phyloP scores from a whole-genome alignment of 2,113 vertebrate species.

The Haemorhous mexicanus region DNA sequence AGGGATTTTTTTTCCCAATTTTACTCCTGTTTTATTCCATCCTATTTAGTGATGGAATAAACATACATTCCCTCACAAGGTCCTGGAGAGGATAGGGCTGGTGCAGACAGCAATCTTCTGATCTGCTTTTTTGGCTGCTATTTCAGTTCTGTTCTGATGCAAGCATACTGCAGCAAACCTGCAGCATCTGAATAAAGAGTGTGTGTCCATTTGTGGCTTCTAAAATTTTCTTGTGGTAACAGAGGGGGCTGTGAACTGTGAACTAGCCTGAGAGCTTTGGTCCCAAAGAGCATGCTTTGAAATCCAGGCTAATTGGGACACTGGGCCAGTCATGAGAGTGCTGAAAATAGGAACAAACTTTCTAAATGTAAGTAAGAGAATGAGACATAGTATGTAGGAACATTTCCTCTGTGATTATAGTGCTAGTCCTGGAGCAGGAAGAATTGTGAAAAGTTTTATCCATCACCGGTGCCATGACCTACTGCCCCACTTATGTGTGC shows the following conservation, averaged over 20 bases:
- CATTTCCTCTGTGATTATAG: background rate
- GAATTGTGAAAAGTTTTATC: background rate
- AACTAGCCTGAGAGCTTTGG: no score
- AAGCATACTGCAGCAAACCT: background rate
- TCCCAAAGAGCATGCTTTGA: background rate
- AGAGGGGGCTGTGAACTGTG: no score
- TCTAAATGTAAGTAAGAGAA: background rate
- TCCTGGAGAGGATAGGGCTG: background rate
- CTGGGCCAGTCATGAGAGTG: background rate
- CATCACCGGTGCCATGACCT: background rate
- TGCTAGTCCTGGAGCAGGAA: background rate
- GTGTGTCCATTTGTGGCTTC: background rate
- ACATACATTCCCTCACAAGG: background rate
- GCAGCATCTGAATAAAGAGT: background rate
- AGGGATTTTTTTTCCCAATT: background rate
- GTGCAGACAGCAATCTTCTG: background rate
- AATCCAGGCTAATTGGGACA: background rate
- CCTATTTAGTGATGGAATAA: background rate
- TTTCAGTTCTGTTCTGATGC: background rate
- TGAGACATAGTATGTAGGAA: background rate
- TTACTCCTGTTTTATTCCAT: no score
- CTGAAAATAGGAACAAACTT: background rate
- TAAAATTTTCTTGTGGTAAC: background rate
- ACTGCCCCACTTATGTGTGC: background rate
- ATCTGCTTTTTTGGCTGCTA: background rate